Conservation (phyloP, 1,140 invertebrate species). For the Belonocnema kinseyi region DNA sequence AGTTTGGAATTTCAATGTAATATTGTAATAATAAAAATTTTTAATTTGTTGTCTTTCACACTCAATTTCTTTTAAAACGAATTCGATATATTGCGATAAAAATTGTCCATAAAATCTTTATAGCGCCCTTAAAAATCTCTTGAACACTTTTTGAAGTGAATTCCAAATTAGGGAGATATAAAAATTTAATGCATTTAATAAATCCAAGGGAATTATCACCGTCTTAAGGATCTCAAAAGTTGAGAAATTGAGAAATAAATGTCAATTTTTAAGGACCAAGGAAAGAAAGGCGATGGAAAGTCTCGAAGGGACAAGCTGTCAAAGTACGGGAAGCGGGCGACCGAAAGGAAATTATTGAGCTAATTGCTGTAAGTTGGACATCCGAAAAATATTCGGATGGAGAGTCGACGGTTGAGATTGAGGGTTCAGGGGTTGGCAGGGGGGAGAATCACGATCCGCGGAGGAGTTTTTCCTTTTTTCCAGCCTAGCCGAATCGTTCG, state of each 20-base stretch:
- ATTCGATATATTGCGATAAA: no score
- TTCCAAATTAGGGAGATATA: background rate
- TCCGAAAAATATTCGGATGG: conserved; percentile 56
- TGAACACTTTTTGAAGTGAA: background rate
- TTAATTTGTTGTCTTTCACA: no score
- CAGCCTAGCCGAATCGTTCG: conserved; percentile 50
- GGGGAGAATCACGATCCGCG: conserved; percentile 40
- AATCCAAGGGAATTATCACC: background rate
- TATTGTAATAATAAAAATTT: no score
- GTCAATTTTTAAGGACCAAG: conserved; percentile 21
- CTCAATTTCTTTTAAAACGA: no score
- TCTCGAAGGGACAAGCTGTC: conserved; percentile 56
- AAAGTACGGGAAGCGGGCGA: conserved; percentile 48
- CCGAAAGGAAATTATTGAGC: conserved; percentile 68
- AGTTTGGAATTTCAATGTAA: no score
- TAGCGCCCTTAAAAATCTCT: background rate
- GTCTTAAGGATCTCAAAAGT: background rate
- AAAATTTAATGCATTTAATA: background rate
- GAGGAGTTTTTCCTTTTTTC: conserved; percentile 62
- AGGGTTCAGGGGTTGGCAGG: background rate
- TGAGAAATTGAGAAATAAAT: conserved; percentile 36
- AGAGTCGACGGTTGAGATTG: conserved; percentile 36
- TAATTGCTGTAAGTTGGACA: conserved; percentile 69
- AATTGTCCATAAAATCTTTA: no score
- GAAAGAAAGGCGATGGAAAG: conserved; percentile 23